Evolutionary conservation across 2,797 vertebrate species (phyloP).

Genomic region (Masticophis lateralis): DNA sequence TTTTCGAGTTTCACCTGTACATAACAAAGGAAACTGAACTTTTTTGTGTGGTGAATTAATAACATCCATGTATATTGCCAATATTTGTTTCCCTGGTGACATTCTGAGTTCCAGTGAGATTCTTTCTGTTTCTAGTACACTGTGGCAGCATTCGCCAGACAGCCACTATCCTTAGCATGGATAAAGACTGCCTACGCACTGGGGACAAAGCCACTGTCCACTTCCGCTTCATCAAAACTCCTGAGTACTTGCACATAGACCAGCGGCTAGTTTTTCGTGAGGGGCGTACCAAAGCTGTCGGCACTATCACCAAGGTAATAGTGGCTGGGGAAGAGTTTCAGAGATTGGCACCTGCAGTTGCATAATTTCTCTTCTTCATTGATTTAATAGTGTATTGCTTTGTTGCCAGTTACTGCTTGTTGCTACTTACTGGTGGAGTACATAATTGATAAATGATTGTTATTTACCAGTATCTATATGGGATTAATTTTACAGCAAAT

Average conservation of each 20-base stretch:
- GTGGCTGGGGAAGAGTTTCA: background rate
- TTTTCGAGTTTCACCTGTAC: too few relatives aligned
- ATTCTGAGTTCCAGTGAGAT: constrained; percentile 29
- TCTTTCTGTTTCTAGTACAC: constrained; percentile 66
- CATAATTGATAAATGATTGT: background rate
- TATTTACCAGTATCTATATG: background rate
- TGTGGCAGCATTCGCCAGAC: constrained; percentile 96
- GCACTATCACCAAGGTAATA: constrained; percentile 90
- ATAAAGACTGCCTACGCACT: constrained; percentile 91
- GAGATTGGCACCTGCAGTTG: background rate
- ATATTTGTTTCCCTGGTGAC: background rate
- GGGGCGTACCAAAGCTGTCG: constrained; percentile 93
- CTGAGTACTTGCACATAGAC: constrained; percentile 90
- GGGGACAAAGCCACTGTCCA: constrained; percentile 95
- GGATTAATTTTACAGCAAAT: background rate
- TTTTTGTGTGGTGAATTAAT: background rate
- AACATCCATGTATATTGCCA: background rate
- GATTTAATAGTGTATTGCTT: background rate
- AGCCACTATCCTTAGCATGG: constrained; percentile 94
- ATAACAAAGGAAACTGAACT: background rate
- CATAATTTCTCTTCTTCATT: background rate
- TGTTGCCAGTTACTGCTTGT: background rate
- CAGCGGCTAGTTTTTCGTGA: constrained; percentile 94
- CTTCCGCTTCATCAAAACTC: constrained; percentile 97
- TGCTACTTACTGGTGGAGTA: background rate